Evolutionary conservation across 2,113 vertebrate species (phyloP).

Genomic region (Sylvilagus bachmani): DNA sequence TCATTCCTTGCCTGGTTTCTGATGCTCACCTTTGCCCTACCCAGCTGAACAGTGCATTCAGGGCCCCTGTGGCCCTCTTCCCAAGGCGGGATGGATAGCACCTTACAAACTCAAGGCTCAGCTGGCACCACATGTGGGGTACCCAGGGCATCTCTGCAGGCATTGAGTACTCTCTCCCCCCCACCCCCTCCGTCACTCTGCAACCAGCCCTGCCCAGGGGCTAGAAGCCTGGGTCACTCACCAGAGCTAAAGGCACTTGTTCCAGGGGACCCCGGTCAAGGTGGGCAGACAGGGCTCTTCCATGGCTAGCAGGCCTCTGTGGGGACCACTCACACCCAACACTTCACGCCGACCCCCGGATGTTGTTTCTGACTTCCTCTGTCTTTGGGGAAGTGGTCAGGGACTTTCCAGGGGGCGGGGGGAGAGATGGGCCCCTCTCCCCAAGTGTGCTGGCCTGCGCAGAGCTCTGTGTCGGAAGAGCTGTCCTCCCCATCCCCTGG

Average conservation of each 20-base stretch:
- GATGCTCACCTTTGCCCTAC: not conserved
- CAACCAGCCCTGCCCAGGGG: not conserved
- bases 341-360: not conserved
- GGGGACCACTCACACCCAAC: not conserved
- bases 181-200: not conserved
- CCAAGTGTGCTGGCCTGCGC: not conserved
- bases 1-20: not conserved
- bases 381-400: slow-evolving; percentile 72
- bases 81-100: not conserved
- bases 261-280: not conserved
- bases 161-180: not conserved
- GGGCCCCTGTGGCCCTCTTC: not conserved
- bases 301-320: not conserved
- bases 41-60: not conserved
- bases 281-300: not conserved
- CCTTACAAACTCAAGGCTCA: not conserved
- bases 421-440: not conserved
- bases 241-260: not conserved
- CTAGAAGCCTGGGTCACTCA: not conserved
- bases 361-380: slow-evolving; percentile 71
- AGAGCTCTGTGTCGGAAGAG: not conserved
- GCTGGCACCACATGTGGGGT: not conserved
- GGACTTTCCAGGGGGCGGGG: slow-evolving; percentile 69
- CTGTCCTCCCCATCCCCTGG: too few species aligned
- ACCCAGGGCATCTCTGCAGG: not conserved